Evolutionary conservation across 2,888 invertebrate genomes (phyloP).

Genomic region (Copidosoma aretas): DNA sequence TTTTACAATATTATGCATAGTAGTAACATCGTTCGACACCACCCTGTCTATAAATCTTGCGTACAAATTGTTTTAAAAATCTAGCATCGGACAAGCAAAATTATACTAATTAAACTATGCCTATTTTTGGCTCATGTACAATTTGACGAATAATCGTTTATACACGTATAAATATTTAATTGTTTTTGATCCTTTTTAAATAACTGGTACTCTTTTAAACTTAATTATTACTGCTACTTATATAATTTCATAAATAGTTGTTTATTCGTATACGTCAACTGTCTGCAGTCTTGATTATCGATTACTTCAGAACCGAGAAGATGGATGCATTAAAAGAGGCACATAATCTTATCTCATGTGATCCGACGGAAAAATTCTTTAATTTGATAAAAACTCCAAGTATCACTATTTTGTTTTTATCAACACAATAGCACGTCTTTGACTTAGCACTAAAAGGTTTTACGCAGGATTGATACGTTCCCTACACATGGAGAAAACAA

Average conservation of each 20-base stretch:
- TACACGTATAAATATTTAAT: background rate
- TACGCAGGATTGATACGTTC: constrained; percentile 8
- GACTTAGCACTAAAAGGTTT: constrained; percentile 13
- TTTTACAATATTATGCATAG: too few relatives aligned
- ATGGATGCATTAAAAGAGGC: constrained; percentile 16
- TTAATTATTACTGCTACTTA: background rate
- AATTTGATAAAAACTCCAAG: background rate
- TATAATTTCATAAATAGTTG: constrained; percentile 2
- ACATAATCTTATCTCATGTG: background rate
- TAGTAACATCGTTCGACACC: too few relatives aligned
- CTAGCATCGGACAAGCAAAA: too few relatives aligned
- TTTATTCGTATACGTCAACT: constrained; percentile 24
- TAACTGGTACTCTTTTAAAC: constrained; percentile 29
- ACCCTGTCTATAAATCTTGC: too few relatives aligned
- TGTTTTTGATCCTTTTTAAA: constrained; percentile 6
- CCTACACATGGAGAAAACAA: background rate
- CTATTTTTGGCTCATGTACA: too few relatives aligned
- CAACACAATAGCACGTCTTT: background rate
- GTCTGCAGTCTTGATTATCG: constrained; percentile 36
- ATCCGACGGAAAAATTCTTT: background rate
- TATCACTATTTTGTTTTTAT: background rate
- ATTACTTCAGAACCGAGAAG: constrained; percentile 24
- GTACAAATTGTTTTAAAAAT: too few relatives aligned
- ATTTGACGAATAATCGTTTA: background rate
- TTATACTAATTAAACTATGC: too few relatives aligned